Base-by-base conservation (phyloP, 2,888 invertebrate species). In the Heliconius sara region DNA sequence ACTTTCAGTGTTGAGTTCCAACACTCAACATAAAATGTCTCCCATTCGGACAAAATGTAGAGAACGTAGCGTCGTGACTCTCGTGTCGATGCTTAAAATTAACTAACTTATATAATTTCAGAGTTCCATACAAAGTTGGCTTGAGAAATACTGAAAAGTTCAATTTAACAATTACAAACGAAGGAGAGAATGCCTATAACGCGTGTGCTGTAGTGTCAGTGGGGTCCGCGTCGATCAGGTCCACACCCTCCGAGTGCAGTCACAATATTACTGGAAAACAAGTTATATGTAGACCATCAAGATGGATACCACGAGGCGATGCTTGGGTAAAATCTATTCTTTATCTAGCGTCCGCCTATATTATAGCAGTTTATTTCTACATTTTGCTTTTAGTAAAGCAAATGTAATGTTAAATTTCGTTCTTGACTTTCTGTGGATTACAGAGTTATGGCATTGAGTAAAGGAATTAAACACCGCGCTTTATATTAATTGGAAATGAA, bases 181-280 rank as follows among this genome's bases (percentile, higher is more conserved):
- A 34, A 0, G 91, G 91, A 0, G 90, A 91, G 39, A 84, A 86
- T 0, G 91, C 93, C 0, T 91, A 92, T 83, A 85, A 85, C 1
- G 80, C 90, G 0, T 91, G 91, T 81, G 80, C 89, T 43, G 81
- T 79, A 0, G 73, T 91, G n/a, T 52, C 30, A 1, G 76, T 0
- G 88, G 87, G 3, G 85, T 83, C 2, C 76, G 65, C 0, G 71
- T 89, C 30, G 52, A 81, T n/a, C 67, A 71, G 43, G 13, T 43
- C n/a, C 0, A 68, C 78, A 22, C 84, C 88, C 0, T 27, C 47
- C 3, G 77, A 39, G 1, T 88, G 88, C 70, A 67, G 60, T 1
- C 72, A 60, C 25, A 77, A 72, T 22, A 72, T 79, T 5, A 47
- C 60, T 13, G 65, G 70, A 9, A 43, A 73, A 25, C 66, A 66